A percentile compares a stretch with the other conserved stretches of the same genome.
Conservation (phyloP, 2,797 vertebrate species). For the Knipowitschia caucasica region DNA sequence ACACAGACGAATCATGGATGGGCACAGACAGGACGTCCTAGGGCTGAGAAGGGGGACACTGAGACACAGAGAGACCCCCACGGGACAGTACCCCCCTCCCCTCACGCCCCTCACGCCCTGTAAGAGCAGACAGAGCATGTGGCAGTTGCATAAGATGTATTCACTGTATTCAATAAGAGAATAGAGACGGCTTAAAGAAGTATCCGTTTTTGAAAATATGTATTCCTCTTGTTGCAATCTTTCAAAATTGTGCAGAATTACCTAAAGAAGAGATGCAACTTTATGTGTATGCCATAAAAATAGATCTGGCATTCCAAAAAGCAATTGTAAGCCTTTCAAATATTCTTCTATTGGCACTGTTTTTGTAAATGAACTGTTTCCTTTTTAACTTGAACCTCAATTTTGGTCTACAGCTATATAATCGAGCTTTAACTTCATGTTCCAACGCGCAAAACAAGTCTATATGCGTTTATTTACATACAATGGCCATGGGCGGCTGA, state of each 20-base stretch:
- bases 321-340: too few relatives aligned
- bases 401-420: too few relatives aligned
- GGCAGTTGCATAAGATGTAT: slow-evolving; percentile 19
- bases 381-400: too few relatives aligned
- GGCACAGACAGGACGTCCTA: slow-evolving; percentile 13
- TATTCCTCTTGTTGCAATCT: too few relatives aligned
- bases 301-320: too few relatives aligned
- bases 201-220: too few relatives aligned
- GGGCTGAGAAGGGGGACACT: slow-evolving; percentile 18
- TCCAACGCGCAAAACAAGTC: slow-evolving; percentile 1
- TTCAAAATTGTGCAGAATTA: too few relatives aligned
- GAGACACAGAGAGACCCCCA: slow-evolving; percentile 9
- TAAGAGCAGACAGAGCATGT: slow-evolving; percentile 6
- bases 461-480: slow-evolving; percentile 27
- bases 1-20: slow-evolving; percentile 31
- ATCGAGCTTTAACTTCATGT: too few relatives aligned
- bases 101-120: not conserved
- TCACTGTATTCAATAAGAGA: slow-evolving; percentile 12
- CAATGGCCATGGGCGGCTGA: slow-evolving; percentile 30
- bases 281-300: too few relatives aligned
- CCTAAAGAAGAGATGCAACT: too few relatives aligned
- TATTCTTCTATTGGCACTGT: too few relatives aligned
- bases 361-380: too few relatives aligned
- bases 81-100: not conserved
- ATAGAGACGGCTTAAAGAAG: not conserved